Conservation (phyloP, 2,113 vertebrate genomes). For the Mobula birostris region DNA sequence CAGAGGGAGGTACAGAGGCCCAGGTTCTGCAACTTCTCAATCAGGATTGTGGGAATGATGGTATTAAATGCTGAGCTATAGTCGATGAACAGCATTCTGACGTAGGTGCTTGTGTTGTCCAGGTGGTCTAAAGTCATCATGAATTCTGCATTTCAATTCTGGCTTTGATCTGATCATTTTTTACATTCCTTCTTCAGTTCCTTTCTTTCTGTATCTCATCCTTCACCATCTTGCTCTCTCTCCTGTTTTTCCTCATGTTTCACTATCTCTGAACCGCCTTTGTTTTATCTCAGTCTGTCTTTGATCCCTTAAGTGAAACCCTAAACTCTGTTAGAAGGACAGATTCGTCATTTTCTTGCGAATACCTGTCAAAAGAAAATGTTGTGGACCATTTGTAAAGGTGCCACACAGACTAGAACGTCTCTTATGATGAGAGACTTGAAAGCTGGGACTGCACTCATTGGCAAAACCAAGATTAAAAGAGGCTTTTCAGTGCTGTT, state of each 20-base stretch:
- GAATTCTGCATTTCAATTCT: background rate
- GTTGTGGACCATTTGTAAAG: background rate
- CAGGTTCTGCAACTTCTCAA: too few species aligned
- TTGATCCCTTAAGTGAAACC: background rate
- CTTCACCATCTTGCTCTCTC: background rate
- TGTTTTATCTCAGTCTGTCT: background rate
- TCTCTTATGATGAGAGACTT: background rate
- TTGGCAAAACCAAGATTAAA: background rate
- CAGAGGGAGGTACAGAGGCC: too few species aligned
- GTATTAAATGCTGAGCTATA: too few species aligned
- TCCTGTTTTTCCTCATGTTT: background rate
- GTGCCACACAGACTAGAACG: background rate
- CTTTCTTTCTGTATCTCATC: background rate
- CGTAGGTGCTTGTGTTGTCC: too few species aligned
- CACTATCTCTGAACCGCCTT: background rate
- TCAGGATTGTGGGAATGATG: too few species aligned
- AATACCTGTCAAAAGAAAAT: background rate
- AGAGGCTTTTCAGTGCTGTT: background rate
- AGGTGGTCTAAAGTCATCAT: too few species aligned
- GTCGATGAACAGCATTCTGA: too few species aligned
- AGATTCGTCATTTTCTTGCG: slow-evolving; percentile 1
- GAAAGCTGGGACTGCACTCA: background rate
- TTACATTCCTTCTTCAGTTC: background rate
- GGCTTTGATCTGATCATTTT: background rate
- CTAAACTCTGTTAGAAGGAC: background rate